phyloP scores from a whole-genome alignment of 2,113 vertebrate genomes.

The Catharus bicknelli region DNA sequence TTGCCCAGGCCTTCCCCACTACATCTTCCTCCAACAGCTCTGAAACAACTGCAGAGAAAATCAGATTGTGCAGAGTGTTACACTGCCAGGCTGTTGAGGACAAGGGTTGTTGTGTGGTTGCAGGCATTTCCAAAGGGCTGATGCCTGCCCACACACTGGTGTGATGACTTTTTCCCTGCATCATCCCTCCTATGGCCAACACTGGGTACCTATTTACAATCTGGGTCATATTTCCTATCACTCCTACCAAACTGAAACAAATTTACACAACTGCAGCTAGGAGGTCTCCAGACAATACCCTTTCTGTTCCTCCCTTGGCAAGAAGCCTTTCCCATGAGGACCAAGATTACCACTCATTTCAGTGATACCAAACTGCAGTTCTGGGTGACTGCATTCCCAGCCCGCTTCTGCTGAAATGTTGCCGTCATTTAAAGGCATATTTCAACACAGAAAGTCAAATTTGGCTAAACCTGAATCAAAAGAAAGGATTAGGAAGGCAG shows the following conservation, averaged over 20 bases:
- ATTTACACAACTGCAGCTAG: background rate
- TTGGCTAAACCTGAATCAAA: slow-evolving; percentile 10
- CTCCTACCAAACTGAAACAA: background rate
- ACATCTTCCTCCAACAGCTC: background rate
- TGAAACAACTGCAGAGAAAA: background rate
- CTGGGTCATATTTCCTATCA: background rate
- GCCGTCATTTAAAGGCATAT: background rate
- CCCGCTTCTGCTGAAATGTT: background rate
- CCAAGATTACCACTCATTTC: background rate
- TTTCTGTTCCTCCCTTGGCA: background rate
- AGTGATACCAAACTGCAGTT: background rate
- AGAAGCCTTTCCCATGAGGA: background rate
- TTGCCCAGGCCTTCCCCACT: background rate
- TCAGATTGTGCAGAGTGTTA: background rate
- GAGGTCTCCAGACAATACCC: background rate
- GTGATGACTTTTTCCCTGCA: background rate
- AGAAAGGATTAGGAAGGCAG: slow-evolving; percentile 25
- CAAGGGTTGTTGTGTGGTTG: background rate
- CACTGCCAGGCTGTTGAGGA: background rate
- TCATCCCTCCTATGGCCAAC: accelerated
- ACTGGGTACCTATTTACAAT: background rate
- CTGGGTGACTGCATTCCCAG: background rate
- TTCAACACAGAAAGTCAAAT: background rate
- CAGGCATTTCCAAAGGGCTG: background rate
- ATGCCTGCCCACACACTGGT: background rate